These are phyloP conservation scores for Halocynthia aurantium DNA, from an alignment of 23 tunicate genomes.

Conservation along the genomic window DNA sequence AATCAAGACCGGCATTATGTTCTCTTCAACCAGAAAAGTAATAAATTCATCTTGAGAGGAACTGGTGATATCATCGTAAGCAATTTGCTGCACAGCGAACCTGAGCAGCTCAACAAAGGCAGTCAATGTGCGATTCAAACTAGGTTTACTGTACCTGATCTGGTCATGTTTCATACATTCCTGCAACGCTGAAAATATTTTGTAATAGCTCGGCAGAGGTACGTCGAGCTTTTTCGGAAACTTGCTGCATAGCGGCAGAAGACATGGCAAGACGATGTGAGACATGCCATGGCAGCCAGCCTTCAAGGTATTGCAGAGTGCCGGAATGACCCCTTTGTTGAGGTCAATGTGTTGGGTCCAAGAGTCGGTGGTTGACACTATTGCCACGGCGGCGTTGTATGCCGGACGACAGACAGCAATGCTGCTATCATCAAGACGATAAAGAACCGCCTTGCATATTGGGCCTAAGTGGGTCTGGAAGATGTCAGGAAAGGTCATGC, in stretches of 20 bases:
- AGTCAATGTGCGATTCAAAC: background rate
- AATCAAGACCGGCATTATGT: too few species aligned
- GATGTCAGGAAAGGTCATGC: slow-evolving; percentile 14
- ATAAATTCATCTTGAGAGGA: too few species aligned
- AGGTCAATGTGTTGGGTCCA: slow-evolving; percentile 69
- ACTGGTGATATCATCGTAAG: too few species aligned
- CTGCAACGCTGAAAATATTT: slow-evolving; percentile 35
- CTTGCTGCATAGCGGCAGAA: slow-evolving; percentile 23
- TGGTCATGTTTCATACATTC: slow-evolving; percentile 15
- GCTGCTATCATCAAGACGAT: slow-evolving; percentile 45
- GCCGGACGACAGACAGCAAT: slow-evolving; percentile 23
- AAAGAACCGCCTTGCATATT: slow-evolving; percentile 40
- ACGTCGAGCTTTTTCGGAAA: slow-evolving; percentile 42
- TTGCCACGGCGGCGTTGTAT: slow-evolving; percentile 52
- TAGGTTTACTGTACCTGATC: slow-evolving; percentile 4
- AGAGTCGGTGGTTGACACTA: slow-evolving; percentile 15
- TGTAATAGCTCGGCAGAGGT: slow-evolving; percentile 20
- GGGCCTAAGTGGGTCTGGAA: slow-evolving; percentile 19
- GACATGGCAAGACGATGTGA: slow-evolving; percentile 17
- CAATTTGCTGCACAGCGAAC: background rate
- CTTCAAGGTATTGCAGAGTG: slow-evolving; percentile 35
- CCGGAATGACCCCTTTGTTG: slow-evolving; percentile 65
- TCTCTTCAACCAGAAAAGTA: too few species aligned
- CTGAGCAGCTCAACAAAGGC: background rate
- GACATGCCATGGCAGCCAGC: slow-evolving; percentile 73